Conservation (phyloP, 2,888 invertebrate genomes). For the Sphaerophoria taeniata region DNA sequence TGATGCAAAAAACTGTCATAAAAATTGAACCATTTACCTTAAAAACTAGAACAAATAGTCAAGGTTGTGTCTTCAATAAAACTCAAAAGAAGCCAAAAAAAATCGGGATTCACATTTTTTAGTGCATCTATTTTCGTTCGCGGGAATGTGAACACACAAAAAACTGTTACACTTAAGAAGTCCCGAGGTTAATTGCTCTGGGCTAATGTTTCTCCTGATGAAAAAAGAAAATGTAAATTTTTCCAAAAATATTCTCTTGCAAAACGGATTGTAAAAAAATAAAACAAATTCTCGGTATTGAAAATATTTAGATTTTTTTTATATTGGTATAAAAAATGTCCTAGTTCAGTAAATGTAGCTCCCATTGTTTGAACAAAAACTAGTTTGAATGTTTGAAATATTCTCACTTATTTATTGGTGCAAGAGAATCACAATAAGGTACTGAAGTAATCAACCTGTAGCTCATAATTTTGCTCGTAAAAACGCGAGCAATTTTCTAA, state of each 20-base stretch:
- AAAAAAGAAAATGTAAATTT: not conserved
- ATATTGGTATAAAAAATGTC: not conserved
- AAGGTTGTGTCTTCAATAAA: constrained; percentile 44
- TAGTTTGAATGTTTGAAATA: too few species aligned
- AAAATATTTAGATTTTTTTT: not conserved
- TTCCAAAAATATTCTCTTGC: too few species aligned
- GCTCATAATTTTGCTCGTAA: too few species aligned
- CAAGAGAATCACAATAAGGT: too few species aligned
- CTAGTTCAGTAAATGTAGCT: constrained; percentile 4
- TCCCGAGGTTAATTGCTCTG: constrained; percentile 32
- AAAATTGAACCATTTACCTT: constrained; percentile 48
- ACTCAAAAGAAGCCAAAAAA: not conserved
- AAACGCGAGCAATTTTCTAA: too few species aligned
- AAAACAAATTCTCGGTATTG: not conserved
- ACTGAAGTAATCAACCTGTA: too few species aligned
- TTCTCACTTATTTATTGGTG: too few species aligned
- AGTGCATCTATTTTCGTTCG: constrained; percentile 43
- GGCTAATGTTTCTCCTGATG: not conserved
- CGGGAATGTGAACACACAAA: constrained; percentile 17
- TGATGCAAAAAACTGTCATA: too few species aligned
- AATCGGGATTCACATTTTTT: constrained; percentile 42
- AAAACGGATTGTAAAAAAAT: not conserved
- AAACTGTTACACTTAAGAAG: constrained; percentile 64
- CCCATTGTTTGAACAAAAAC: too few species aligned
- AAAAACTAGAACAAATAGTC: constrained; percentile 57